Evolutionary conservation across 2,888 invertebrate species (phyloP).

Genomic region (Caenorhabditis sp.): DNA sequence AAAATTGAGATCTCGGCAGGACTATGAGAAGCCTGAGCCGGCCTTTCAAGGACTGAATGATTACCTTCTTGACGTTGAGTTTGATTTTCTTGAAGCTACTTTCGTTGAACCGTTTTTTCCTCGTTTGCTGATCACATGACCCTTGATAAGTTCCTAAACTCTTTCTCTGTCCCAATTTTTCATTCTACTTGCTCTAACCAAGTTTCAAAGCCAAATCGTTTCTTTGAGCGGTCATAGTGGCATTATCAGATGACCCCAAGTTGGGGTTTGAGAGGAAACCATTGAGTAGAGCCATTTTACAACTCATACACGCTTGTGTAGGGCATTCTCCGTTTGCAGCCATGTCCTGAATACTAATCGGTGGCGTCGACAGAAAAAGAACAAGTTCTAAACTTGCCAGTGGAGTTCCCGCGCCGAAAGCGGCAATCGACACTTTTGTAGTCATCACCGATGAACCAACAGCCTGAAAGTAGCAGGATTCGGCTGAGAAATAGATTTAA

Average conservation of each 20-base stretch:
- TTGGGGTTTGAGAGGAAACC: constrained; percentile 55
- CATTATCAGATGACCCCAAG: constrained; percentile 33
- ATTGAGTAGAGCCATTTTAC: constrained; percentile 63
- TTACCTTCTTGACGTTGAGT: constrained; percentile 17
- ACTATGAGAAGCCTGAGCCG: no score
- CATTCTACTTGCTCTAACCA: background rate
- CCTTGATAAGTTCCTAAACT: constrained; percentile 39
- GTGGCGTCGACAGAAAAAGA: background rate
- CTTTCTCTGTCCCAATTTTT: background rate
- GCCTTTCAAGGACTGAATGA: no score
- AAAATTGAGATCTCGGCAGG: no score
- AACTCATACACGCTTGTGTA: constrained; percentile 59
- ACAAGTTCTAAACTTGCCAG: constrained; percentile 24
- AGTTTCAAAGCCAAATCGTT: constrained; percentile 29
- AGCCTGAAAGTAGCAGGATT: background rate
- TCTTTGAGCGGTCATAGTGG: constrained; percentile 43
- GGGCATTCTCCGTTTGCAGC: constrained; percentile 44
- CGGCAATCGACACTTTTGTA: constrained; percentile 40
- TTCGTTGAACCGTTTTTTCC: constrained; percentile 21
- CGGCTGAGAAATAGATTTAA: background rate
- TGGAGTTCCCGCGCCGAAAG: constrained; percentile 36
- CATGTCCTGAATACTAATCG: constrained; percentile 30
- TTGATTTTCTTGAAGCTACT: background rate
- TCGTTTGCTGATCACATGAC: constrained; percentile 14
- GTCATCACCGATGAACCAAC: constrained; percentile 32